phyloP scores from a whole-genome alignment of 2,888 invertebrate genomes.

The Pollenia angustigena region DNA sequence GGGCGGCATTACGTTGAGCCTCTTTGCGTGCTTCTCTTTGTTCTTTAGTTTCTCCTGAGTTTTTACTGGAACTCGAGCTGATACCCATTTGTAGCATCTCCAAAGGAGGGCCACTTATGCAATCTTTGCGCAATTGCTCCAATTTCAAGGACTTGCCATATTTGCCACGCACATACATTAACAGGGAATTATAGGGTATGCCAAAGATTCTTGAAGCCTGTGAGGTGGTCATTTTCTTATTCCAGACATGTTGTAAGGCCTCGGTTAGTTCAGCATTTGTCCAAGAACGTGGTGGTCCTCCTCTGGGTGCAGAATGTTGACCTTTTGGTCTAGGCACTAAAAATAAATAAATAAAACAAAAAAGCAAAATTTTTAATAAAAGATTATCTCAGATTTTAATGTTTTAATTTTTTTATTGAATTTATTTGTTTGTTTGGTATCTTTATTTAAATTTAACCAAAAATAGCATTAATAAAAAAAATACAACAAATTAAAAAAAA shows the following conservation, averaged over 20 bases:
- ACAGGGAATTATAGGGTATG: slow-evolving; percentile 95
- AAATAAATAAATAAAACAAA: slow-evolving; percentile 76
- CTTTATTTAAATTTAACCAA: slow-evolving; percentile 35
- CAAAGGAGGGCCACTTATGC: slow-evolving; percentile 91
- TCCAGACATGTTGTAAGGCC: slow-evolving; percentile 97
- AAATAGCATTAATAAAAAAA: background rate
- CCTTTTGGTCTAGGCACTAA: slow-evolving; percentile 93
- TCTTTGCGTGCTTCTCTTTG: slow-evolving; percentile 68
- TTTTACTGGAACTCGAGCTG: slow-evolving; percentile 83
- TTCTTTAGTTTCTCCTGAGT: slow-evolving; percentile 75
- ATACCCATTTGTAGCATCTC: slow-evolving; percentile 89
- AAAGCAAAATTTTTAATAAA: slow-evolving; percentile 36
- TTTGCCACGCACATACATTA: slow-evolving; percentile 96
- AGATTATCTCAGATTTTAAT: slow-evolving; percentile 61
- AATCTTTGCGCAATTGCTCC: slow-evolving; percentile 94
- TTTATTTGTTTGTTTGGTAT: slow-evolving; percentile 29
- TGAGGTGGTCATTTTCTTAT: slow-evolving; percentile 97
- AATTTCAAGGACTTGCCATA: slow-evolving; percentile 96
- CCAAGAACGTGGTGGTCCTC: slow-evolving; percentile 96
- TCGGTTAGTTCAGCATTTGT: slow-evolving; percentile 96
- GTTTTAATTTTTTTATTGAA: slow-evolving; percentile 53
- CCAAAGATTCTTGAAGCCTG: slow-evolving; percentile 96
- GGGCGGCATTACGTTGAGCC: slow-evolving; percentile 80
- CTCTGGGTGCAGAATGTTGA: slow-evolving; percentile 95
- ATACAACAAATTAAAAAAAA: background rate